Evolutionary conservation across 1,140 invertebrate species (phyloP).

Genomic region (Philotrypesis tridentata): DNA sequence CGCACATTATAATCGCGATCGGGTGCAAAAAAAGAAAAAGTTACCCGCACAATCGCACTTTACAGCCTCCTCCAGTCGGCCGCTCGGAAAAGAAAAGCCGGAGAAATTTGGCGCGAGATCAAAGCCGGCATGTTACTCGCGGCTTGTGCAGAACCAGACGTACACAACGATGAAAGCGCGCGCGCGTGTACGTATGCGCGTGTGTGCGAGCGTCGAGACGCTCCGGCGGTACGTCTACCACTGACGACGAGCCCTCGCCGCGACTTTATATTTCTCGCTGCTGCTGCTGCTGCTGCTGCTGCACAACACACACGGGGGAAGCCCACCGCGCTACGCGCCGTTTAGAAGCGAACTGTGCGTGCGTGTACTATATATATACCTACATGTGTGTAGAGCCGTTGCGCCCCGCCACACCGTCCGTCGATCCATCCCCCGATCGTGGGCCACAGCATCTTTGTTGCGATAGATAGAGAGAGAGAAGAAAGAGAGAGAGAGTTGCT

Average conservation of each 20-base stretch:
- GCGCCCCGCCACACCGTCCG: background rate
- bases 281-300: background rate
- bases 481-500: too few relatives aligned
- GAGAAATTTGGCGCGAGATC: constrained; percentile 5
- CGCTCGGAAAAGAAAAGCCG: background rate
- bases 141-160: too few relatives aligned
- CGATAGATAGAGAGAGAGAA: too few relatives aligned
- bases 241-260: constrained; percentile 37
- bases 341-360: constrained; percentile 4
- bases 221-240: constrained; percentile 36
- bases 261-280: constrained; percentile 17
- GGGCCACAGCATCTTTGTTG: background rate
- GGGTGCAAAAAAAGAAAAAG: background rate
- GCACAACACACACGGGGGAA: background rate
- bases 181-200: constrained; percentile 4
- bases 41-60: too few relatives aligned
- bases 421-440: constrained; percentile 5
- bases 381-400: too few relatives aligned
- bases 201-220: constrained; percentile 26
- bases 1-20: background rate
- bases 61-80: background rate
- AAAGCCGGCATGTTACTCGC: constrained; percentile 10
- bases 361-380: background rate
- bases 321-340: background rate
- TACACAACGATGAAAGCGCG: too few relatives aligned